Conservation (phyloP, 2,888 invertebrate genomes). For the Ariolimax columbianus region DNA sequence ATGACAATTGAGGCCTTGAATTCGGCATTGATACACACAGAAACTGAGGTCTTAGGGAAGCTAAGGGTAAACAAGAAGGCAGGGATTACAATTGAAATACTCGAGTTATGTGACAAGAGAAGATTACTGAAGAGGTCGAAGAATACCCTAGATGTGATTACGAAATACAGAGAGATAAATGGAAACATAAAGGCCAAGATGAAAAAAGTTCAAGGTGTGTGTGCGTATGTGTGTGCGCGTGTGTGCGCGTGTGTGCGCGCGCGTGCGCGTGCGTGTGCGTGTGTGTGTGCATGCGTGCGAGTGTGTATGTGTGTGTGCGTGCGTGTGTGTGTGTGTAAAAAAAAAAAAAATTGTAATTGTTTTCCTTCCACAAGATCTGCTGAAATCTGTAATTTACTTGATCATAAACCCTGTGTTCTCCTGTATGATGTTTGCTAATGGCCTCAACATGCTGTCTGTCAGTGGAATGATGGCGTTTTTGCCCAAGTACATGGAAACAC, state of each 20-base stretch:
- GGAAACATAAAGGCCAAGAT: conserved; percentile 44
- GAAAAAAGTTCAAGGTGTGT: neutral
- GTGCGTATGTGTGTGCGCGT: neutral
- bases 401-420: conserved; percentile 62
- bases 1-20: too few species aligned
- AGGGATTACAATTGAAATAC: too few species aligned
- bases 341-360: too few species aligned
- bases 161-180: too few species aligned
- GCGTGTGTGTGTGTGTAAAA: neutral
- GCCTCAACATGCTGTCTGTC: conserved; percentile 60
- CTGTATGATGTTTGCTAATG: conserved; percentile 55
- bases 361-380: conserved; percentile 59
- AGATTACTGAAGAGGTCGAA: too few species aligned
- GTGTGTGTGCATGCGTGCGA: neutral
- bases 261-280: neutral
- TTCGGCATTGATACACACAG: too few species aligned
- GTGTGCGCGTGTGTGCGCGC: neutral
- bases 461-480: conserved; percentile 63
- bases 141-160: too few species aligned
- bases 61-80: too few species aligned
- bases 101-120: too few species aligned
- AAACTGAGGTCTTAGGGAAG: too few species aligned
- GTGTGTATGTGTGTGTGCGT: neutral
- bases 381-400: conserved; percentile 58
- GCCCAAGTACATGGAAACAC: conserved; percentile 70